Evolutionary conservation across 1,140 invertebrate genomes (phyloP).

Genomic region (Eulimnadia texana): DNA sequence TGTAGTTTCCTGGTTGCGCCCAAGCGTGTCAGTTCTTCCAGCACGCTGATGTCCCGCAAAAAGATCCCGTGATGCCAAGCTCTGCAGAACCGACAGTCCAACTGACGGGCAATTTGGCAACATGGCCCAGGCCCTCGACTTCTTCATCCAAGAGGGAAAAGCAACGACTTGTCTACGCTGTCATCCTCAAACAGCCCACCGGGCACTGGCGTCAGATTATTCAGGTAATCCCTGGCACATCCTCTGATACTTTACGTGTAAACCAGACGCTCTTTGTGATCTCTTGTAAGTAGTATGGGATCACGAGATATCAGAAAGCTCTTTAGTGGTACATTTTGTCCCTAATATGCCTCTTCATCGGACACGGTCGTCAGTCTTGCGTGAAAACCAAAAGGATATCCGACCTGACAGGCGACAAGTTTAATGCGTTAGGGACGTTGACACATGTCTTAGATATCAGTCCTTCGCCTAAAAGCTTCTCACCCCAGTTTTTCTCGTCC

Average conservation of each 20-base stretch:
- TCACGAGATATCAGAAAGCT: too few species aligned
- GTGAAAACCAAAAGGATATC: not conserved
- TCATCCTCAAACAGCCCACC: constrained; percentile 39
- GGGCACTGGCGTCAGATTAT: constrained; percentile 45
- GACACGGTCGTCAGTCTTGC: not conserved
- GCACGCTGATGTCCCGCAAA: constrained; percentile 35
- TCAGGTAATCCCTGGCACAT: constrained; percentile 20
- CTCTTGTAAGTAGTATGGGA: too few species aligned
- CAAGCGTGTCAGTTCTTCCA: constrained; percentile 49
- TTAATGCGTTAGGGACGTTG: not conserved
- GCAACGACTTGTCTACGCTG: constrained; percentile 46
- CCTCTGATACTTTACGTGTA: too few species aligned
- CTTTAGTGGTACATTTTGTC: too few species aligned
- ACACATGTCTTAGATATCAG: not conserved
- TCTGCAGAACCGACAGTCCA: constrained; percentile 45
- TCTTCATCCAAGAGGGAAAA: constrained; percentile 21
- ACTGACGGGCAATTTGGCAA: constrained; percentile 31
- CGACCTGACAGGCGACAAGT: not conserved
- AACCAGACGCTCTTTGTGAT: too few species aligned
- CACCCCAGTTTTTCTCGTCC: too few species aligned
- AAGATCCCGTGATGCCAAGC: constrained; percentile 46
- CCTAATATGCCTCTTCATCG: not conserved
- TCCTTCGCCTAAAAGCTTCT: not conserved
- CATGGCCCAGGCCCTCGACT: constrained; percentile 40
- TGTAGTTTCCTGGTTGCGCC: constrained; percentile 50